phyloP scores from a whole-genome alignment of 2,888 invertebrate genomes.

The Spilarctia lutea region DNA sequence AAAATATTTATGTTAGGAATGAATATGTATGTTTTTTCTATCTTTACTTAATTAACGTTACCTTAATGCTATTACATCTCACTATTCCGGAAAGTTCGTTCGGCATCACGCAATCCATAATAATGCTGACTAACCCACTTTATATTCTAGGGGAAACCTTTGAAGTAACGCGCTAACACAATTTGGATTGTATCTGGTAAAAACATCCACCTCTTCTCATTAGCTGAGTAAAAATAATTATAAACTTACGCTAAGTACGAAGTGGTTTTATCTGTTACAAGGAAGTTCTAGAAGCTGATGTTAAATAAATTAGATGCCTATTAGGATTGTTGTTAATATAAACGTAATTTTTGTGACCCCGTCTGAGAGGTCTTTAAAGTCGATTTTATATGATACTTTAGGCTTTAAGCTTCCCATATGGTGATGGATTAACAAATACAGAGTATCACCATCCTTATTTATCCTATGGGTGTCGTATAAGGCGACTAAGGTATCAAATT shows the following conservation, averaged over 20 bases:
- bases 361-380: no score
- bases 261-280: neutral
- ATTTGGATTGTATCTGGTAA: conserved; percentile 23
- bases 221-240: conserved; percentile 17
- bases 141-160: conserved; percentile 27
- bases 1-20: no score
- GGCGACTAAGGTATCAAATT: no score
- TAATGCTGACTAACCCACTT: conserved; percentile 29
- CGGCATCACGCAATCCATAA: conserved; percentile 25
- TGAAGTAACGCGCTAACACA: conserved; percentile 16
- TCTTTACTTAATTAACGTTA: neutral
- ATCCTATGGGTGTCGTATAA: no score
- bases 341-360: no score
- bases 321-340: no score
- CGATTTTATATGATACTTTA: no score
- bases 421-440: no score
- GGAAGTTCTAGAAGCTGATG: neutral
- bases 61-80: neutral
- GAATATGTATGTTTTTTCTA: neutral
- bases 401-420: no score
- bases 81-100: neutral
- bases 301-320: neutral
- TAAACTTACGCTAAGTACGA: conserved; percentile 10
- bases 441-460: no score
- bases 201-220: conserved; percentile 20